Evolutionary conservation across 2,797 vertebrate genomes (phyloP).

Genomic region (Ispidina lecontei): DNA sequence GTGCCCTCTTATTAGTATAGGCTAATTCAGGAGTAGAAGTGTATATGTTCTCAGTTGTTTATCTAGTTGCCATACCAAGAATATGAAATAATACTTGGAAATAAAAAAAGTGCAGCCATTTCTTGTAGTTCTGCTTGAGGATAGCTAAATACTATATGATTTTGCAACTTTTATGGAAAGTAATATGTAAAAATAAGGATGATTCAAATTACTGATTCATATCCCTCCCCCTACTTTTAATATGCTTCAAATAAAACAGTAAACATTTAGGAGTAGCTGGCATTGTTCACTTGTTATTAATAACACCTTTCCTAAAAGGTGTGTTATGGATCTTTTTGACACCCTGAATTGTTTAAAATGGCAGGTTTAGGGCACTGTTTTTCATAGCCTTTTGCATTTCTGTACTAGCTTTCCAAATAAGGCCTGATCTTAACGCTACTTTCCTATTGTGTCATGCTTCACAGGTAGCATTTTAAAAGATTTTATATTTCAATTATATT

Average conservation of each 20-base stretch:
- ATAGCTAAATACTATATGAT: not conserved
- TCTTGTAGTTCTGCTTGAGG: not conserved
- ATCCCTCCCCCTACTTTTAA: fast-evolving
- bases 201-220: not conserved
- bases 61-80: not conserved
- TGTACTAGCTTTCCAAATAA: not conserved
- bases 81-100: not conserved
- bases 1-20: not conserved
- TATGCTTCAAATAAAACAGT: not conserved
- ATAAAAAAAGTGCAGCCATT: not conserved
- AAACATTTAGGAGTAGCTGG: not conserved
- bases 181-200: not conserved
- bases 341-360: not conserved
- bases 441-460: not conserved
- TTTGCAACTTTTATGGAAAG: not conserved
- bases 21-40: not conserved
- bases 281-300: not conserved
- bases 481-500: not conserved
- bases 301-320: not conserved
- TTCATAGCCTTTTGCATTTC: not conserved
- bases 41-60: not conserved
- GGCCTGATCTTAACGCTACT: not conserved
- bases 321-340: not conserved
- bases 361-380: not conserved
- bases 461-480: constrained; percentile 26